Conservation (phyloP, 2,113 vertebrate species). For the Hyperopisus bebe region DNA sequence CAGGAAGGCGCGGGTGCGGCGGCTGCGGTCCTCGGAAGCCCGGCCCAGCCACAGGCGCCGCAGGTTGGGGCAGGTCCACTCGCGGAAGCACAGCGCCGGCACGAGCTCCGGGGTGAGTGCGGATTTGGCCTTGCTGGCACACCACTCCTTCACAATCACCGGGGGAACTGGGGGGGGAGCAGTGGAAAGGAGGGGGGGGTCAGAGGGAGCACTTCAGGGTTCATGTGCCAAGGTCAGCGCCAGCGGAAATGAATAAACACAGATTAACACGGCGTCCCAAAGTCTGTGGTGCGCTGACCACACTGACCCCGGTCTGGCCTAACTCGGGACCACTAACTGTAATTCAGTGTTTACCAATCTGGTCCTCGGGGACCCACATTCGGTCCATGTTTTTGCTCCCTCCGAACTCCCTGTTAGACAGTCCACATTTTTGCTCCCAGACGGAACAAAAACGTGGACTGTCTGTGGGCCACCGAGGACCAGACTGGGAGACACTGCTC, state of each 20-base stretch:
- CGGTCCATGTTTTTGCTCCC: background rate
- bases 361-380: background rate
- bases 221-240: background rate
- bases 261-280: background rate
- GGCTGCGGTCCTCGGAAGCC: constrained; percentile 83
- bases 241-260: background rate
- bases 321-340: background rate
- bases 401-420: background rate
- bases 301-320: background rate
- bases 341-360: background rate
- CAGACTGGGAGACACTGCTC: background rate
- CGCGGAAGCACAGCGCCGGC: constrained; percentile 78
- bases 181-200: background rate
- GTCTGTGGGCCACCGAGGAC: background rate
- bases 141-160: constrained; percentile 89
- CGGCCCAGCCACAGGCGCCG: constrained; percentile 83
- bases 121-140: constrained; percentile 82
- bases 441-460: background rate
- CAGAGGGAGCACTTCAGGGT: background rate
- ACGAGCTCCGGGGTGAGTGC: constrained; percentile 85
- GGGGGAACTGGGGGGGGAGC: constrained; percentile 66
- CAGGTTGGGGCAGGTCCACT: constrained; percentile 89
- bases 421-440: too few species aligned
- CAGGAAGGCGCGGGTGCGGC: constrained; percentile 82
- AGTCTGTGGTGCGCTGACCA: background rate